These are phyloP conservation scores for Trichonephila inaurata DNA, from an alignment of 1,140 invertebrate genomes.

Conservation along the genomic window DNA sequence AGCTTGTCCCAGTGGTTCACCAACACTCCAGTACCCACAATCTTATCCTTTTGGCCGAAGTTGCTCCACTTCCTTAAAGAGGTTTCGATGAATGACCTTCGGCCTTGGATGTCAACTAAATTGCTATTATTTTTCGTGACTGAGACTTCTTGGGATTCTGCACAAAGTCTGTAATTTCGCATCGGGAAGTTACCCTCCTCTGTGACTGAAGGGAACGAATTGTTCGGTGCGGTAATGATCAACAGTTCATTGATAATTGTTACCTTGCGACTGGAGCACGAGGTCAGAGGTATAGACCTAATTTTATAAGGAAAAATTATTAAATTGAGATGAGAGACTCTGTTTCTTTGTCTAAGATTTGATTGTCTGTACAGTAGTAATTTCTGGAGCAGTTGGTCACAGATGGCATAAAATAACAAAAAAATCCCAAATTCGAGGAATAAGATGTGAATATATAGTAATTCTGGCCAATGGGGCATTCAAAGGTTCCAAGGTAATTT, in stretches of 20 bases:
- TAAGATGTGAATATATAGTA: too few relatives aligned
- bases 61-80: constrained; percentile 70
- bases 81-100: constrained; percentile 34
- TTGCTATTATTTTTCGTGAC: constrained; percentile 59
- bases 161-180: not conserved
- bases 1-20: constrained; percentile 32
- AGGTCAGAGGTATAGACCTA: not conserved
- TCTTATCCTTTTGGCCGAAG: constrained; percentile 70
- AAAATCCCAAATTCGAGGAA: too few relatives aligned
- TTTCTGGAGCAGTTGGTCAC: not conserved
- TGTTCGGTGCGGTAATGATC: not conserved
- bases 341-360: not conserved
- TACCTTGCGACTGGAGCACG: not conserved
- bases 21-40: constrained; percentile 14
- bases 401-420: not conserved
- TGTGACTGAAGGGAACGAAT: not conserved
- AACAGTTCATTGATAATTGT: not conserved
- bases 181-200: constrained; percentile 4
- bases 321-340: not conserved
- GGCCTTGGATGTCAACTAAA: constrained; percentile 1
- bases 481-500: too few relatives aligned
- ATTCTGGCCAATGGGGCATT: too few relatives aligned
- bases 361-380: not conserved
- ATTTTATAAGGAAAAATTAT: not conserved
- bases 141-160: not conserved